Conservation (phyloP, 2,113 vertebrate species). For the Boulengeromyrus knoepffleri region DNA sequence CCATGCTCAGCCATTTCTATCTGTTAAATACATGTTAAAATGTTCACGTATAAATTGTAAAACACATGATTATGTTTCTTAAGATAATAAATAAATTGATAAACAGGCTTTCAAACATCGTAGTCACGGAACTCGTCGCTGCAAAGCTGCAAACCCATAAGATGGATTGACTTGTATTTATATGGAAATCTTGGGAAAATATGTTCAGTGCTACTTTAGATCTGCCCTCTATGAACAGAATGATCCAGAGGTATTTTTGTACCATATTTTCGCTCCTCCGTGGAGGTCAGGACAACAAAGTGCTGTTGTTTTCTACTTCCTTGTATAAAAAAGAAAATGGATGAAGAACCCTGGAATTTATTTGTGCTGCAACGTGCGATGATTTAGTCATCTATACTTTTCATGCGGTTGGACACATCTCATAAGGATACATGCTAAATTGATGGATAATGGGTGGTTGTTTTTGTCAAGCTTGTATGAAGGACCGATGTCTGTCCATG, state of each 20-base stretch:
- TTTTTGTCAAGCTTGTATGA: background rate
- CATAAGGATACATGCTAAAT: background rate
- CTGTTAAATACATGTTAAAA: constrained; percentile 18
- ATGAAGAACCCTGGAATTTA: background rate
- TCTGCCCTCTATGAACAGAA: background rate
- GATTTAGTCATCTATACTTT: background rate
- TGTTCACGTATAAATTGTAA: constrained; percentile 13
- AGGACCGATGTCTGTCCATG: background rate
- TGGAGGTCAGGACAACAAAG: constrained; percentile 5
- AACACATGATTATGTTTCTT: constrained; percentile 19
- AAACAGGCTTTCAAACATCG: background rate
- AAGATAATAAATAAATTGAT: constrained; percentile 21
- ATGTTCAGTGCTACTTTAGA: background rate
- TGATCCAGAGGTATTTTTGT: background rate
- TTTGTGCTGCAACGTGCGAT: background rate
- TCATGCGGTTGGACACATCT: background rate
- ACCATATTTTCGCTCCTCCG: background rate
- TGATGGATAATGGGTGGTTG: background rate
- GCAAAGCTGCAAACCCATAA: background rate
- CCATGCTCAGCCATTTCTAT: constrained; percentile 2
- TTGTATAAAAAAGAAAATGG: constrained; percentile 2
- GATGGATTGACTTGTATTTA: background rate
- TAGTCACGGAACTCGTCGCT: constrained; percentile 1
- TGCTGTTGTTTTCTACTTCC: background rate
- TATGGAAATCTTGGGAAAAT: background rate